Evolutionary conservation across 2,113 vertebrate genomes (phyloP).

Genomic region (Vulpes ferrilata): DNA sequence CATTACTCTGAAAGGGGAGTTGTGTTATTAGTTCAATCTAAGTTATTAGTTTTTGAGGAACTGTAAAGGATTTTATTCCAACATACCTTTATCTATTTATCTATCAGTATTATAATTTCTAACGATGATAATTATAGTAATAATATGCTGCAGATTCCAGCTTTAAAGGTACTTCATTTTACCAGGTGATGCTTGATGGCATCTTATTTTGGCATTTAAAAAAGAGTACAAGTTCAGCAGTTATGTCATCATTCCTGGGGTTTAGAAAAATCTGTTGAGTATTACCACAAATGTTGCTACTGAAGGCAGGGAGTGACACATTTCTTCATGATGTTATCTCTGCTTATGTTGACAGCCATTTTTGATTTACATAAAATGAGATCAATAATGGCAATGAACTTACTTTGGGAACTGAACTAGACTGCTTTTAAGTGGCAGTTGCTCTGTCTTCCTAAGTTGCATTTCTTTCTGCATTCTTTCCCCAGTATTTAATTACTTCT

Average conservation of each 20-base stretch:
- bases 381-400: neutral
- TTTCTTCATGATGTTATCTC: neutral
- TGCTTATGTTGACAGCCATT: neutral
- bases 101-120: neutral
- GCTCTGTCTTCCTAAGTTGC: neutral
- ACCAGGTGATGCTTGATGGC: neutral
- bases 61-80: neutral
- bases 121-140: neutral
- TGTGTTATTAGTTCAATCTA: neutral
- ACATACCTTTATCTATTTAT: neutral
- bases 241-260: neutral
- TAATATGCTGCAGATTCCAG: neutral
- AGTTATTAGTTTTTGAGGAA: neutral
- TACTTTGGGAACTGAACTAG: neutral
- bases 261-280: neutral
- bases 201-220: neutral
- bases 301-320: accelerated
- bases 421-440: neutral
- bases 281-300: no score
- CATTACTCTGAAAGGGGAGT: neutral
- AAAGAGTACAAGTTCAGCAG: neutral
- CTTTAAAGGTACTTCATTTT: neutral
- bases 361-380: neutral
- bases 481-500: neutral
- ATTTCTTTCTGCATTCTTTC: neutral